A percentile compares a stretch with the other conserved stretches of the same genome.
phyloP scores from a whole-genome alignment of 2,797 vertebrate species.

The Falco novaeseelandiae region DNA sequence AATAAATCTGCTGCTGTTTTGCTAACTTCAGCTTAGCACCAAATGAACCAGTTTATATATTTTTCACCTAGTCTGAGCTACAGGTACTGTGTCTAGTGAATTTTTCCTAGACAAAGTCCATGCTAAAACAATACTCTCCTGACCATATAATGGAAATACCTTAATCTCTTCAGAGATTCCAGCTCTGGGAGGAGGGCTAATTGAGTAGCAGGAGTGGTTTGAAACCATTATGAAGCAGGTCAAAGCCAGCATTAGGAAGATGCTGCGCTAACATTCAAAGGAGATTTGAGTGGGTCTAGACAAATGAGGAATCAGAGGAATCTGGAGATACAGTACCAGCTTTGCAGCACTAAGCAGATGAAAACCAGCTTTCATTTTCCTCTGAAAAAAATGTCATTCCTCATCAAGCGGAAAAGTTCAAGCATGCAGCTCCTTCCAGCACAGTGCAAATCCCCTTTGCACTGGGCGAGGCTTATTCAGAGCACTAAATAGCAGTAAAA shows the following conservation, averaged over 20 bases:
- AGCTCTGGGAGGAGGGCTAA: not conserved
- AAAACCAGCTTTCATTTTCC: not conserved
- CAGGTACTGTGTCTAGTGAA: not conserved
- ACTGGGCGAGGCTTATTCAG: not conserved
- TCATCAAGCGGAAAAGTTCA: not conserved
- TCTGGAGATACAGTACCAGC: not conserved
- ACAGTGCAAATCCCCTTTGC: not conserved
- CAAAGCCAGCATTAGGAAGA: not conserved
- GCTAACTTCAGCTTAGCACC: not conserved
- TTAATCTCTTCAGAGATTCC: not conserved
- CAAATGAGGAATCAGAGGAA: not conserved
- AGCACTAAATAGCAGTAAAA: not conserved
- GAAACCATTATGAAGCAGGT: not conserved
- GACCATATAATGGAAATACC: not conserved
- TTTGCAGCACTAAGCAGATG: not conserved
- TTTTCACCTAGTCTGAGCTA: not conserved
- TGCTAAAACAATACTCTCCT: not conserved
- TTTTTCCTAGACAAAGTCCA: not conserved
- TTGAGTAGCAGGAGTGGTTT: not conserved
- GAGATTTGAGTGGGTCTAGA: not conserved
- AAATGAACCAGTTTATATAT: not conserved
- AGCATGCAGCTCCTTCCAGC: not conserved
- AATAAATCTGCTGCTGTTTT: not conserved
- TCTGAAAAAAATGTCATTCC: not conserved
- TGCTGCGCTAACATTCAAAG: not conserved